Evolutionary conservation across 2,888 invertebrate species (phyloP).

Genomic region (Eumacrocentrus americanus): DNA sequence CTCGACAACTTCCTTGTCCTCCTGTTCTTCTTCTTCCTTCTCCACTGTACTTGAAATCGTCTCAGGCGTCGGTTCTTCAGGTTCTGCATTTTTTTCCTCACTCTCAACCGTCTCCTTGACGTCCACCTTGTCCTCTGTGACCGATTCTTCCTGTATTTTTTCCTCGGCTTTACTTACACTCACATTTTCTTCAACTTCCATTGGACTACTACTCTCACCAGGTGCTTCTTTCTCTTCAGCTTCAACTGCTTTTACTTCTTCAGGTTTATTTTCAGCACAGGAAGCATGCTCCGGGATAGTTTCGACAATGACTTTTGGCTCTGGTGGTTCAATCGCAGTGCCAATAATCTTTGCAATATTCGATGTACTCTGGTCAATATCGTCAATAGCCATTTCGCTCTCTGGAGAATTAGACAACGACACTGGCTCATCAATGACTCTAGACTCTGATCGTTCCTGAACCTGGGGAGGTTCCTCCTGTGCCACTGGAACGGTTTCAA

Average conservation of each 20-base stretch:
- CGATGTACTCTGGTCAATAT: slow-evolving; percentile 65
- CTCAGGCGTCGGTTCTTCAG: background rate
- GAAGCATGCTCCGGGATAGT: background rate
- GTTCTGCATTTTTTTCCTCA: slow-evolving; percentile 14
- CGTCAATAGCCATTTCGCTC: slow-evolving; percentile 65
- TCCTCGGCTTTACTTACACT: slow-evolving; percentile 31
- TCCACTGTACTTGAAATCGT: slow-evolving; percentile 44
- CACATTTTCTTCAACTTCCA: slow-evolving; percentile 38
- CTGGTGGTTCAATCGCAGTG: slow-evolving; percentile 46
- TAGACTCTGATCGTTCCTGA: slow-evolving; percentile 54
- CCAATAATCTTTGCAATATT: slow-evolving; percentile 65
- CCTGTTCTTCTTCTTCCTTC: slow-evolving; percentile 27
- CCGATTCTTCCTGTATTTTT: slow-evolving; percentile 55
- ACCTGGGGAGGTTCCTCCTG: slow-evolving; percentile 37
- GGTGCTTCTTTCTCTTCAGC: slow-evolving; percentile 25
- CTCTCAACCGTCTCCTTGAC: slow-evolving; percentile 45
- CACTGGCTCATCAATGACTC: slow-evolving; percentile 62
- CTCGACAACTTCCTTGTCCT: background rate
- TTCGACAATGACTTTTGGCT: slow-evolving; percentile 29
- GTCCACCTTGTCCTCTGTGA: slow-evolving; percentile 61
- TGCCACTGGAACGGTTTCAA: slow-evolving; percentile 37
- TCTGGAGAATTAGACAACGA: slow-evolving; percentile 62
- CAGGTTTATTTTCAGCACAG: background rate
- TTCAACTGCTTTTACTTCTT: background rate
- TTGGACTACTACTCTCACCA: slow-evolving; percentile 38